Evolutionary conservation across 2,113 vertebrate species (phyloP).

Genomic region (Thinocorus orbignyianus): DNA sequence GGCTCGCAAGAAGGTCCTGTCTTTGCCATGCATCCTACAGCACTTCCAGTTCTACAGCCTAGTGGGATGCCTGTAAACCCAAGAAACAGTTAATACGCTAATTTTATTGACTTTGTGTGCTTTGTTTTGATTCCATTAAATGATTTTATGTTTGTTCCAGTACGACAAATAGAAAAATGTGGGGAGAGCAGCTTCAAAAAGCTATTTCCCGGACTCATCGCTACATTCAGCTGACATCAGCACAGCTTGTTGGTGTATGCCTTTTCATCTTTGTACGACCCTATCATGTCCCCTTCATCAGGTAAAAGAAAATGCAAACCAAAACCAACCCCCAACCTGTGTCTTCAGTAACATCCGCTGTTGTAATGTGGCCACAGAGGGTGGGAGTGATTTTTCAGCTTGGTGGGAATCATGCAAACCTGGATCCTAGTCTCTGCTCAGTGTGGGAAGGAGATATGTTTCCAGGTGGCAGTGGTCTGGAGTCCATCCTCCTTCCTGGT

Average conservation of each 20-base stretch:
- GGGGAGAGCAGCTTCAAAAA: conserved; percentile 84
- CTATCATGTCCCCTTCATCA: conserved; percentile 79
- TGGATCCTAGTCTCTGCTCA: background rate
- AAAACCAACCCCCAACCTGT: background rate
- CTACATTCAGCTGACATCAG: conserved; percentile 81
- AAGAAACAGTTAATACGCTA: background rate
- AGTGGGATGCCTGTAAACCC: background rate
- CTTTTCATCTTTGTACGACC: conserved; percentile 84
- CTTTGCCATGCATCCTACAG: background rate
- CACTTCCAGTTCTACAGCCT: background rate
- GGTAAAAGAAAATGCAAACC: conserved; percentile 46
- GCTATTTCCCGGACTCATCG: conserved; percentile 80
- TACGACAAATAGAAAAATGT: conserved; percentile 82
- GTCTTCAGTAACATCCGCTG: background rate
- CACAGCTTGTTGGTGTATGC: conserved; percentile 83
- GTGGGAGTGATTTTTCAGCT: background rate
- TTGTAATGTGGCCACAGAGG: background rate
- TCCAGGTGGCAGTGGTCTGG: background rate
- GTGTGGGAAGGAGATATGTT: background rate
- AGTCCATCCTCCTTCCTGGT: background rate
- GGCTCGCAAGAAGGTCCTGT: background rate
- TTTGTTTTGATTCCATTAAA: conserved; percentile 44
- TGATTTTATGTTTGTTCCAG: conserved; percentile 66
- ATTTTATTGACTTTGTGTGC: background rate
- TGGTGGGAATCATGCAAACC: background rate